Percentiles rank a stretch among this genome's conserved stretches.
phyloP scores from a whole-genome alignment of 1,140 invertebrate species.

The Cheumatopsyche charites region DNA sequence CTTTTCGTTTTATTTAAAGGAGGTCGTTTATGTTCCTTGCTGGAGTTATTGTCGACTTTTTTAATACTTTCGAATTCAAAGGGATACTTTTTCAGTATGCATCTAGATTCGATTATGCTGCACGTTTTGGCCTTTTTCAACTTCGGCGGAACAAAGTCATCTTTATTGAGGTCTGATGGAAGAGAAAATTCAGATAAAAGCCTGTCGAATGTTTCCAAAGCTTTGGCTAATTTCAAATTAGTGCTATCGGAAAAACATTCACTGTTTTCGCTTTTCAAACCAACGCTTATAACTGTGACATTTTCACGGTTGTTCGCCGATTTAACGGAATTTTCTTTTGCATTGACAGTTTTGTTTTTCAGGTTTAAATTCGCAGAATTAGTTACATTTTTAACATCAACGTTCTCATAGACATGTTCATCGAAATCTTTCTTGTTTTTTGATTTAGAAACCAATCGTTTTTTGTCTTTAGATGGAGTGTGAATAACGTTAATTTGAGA shows the following conservation, averaged over 20 bases:
- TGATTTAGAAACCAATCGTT: slow-evolving; percentile 48
- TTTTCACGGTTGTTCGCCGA: slow-evolving; percentile 35
- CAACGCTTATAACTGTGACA: slow-evolving; percentile 47
- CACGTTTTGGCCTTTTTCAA: slow-evolving; percentile 68
- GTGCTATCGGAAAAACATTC: slow-evolving; percentile 4
- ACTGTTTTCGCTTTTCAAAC: background rate
- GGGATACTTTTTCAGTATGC: slow-evolving; percentile 63
- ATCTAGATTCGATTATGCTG: slow-evolving; percentile 67
- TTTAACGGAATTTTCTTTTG: slow-evolving; percentile 10
- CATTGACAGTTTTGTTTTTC: slow-evolving; percentile 40
- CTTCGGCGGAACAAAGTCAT: slow-evolving; percentile 58
- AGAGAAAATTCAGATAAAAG: slow-evolving; percentile 61
- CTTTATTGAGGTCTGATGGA: slow-evolving; percentile 4
- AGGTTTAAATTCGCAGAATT: slow-evolving; percentile 16
- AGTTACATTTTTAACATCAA: slow-evolving; percentile 52
- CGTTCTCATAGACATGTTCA: slow-evolving; percentile 58
- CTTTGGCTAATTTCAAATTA: slow-evolving; percentile 64
- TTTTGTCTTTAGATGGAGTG: slow-evolving; percentile 49
- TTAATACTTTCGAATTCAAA: slow-evolving; percentile 18
- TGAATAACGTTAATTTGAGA: slow-evolving; percentile 52
- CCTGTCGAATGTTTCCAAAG: slow-evolving; percentile 69
- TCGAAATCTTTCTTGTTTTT: slow-evolving; percentile 36
- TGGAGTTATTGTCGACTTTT: slow-evolving; percentile 44
- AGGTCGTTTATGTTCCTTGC: slow-evolving; percentile 53
- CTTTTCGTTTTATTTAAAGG: slow-evolving; percentile 61